phyloP scores from a whole-genome alignment of 2,113 vertebrate genomes.

The Sylvilagus bachmani region DNA sequence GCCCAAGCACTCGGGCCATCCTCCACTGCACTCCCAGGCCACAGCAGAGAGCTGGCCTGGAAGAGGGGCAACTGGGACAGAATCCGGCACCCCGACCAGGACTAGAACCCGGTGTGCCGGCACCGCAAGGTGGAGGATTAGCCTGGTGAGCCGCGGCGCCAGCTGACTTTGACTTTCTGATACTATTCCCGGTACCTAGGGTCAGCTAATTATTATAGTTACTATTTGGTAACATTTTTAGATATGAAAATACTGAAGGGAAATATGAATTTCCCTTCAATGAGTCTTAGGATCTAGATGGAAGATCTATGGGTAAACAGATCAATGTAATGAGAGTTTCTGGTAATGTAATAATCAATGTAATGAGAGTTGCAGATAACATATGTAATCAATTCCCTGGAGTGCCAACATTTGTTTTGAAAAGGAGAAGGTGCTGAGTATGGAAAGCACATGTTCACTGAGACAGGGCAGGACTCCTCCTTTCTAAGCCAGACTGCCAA shows the following conservation, averaged over 20 bases:
- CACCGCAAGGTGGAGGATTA: too few relatives aligned
- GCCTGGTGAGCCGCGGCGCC: too few relatives aligned
- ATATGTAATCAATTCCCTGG: not conserved
- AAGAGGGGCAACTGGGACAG: too few relatives aligned
- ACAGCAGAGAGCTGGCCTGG: too few relatives aligned
- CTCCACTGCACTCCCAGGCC: too few relatives aligned
- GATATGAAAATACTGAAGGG: not conserved
- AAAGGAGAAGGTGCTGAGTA: not conserved
- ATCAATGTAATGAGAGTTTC: not conserved
- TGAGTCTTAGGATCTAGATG: not conserved
- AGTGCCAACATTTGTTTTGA: not conserved
- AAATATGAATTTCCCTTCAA: not conserved
- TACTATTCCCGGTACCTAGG: not conserved
- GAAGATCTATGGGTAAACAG: not conserved
- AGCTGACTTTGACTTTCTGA: not conserved
- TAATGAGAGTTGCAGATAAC: not conserved
- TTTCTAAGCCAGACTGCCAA: not conserved
- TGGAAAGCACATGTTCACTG: not conserved
- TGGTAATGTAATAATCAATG: not conserved
- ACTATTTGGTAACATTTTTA: not conserved
- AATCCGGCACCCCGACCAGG: too few relatives aligned
- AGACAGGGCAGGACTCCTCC: not conserved
- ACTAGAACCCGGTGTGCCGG: too few relatives aligned
- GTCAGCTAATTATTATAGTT: not conserved
- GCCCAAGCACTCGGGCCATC: too few relatives aligned